Percentiles rank a stretch among this genome's conserved stretches.
Conservation (phyloP, 1,140 invertebrate genomes). For the Drosophila repletoides region DNA sequence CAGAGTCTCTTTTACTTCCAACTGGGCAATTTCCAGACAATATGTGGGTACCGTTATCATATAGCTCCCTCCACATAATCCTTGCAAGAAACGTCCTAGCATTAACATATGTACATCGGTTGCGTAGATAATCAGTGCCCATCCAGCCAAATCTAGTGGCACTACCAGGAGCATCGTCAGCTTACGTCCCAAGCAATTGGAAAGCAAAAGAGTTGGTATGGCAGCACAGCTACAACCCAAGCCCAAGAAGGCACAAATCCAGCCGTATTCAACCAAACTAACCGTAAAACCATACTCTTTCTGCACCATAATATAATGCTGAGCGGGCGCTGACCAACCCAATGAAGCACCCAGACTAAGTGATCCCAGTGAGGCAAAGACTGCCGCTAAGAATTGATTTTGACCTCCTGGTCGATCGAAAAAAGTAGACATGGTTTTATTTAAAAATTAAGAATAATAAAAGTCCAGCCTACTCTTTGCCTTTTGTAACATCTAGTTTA, state of each 20-base stretch:
- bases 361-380: conserved; percentile 83
- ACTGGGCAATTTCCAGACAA: conserved; percentile 2
- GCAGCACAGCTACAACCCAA: background rate
- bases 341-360: conserved; percentile 85
- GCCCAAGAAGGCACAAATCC: conserved; percentile 16
- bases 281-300: conserved; percentile 43
- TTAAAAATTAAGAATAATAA: background rate
- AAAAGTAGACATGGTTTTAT: conserved; percentile 6
- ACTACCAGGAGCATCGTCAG: background rate
- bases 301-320: conserved; percentile 67
- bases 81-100: conserved; percentile 4
- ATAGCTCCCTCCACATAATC: conserved; percentile 6
- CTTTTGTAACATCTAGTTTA: background rate
- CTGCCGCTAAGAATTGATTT: conserved; percentile 35
- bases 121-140: conserved; percentile 2
- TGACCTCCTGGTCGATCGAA: background rate
- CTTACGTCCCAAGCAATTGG: conserved; percentile 1
- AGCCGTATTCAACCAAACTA: conserved; percentile 30
- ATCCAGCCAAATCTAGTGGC: background rate
- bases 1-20: background rate
- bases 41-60: background rate
- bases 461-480: background rate
- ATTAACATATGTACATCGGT: background rate
- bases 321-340: conserved; percentile 87
- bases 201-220: background rate